Evolutionary conservation across 2,797 vertebrate genomes (phyloP).

Genomic region (Tadarida brasiliensis): DNA sequence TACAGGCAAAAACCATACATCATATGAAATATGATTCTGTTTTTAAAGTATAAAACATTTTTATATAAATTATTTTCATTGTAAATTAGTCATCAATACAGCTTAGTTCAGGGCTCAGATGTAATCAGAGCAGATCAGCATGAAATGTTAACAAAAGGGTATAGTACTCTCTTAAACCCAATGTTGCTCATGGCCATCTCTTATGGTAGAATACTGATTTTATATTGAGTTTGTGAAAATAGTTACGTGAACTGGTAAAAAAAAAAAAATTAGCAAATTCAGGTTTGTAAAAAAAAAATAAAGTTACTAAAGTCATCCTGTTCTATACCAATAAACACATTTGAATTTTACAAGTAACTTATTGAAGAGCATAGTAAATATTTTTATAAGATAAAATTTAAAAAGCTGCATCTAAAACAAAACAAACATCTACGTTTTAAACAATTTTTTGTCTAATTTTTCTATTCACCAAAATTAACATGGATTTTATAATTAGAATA

Average conservation of each 20-base stretch:
- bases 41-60: constrained; percentile 55
- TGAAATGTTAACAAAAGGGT: constrained; percentile 8
- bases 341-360: constrained; percentile 46
- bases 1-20: neutral
- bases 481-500: constrained; percentile 13
- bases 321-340: neutral
- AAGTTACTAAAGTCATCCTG: constrained; percentile 16
- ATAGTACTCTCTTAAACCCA: constrained; percentile 1
- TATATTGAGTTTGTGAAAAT: constrained; percentile 7
- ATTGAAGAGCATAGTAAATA: constrained; percentile 25
- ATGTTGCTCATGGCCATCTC: neutral
- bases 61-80: constrained; percentile 17
- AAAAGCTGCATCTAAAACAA: neutral
- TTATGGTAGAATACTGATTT: neutral
- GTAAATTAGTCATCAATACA: constrained; percentile 52
- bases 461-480: constrained; percentile 58
- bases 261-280: constrained; percentile 3
- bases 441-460: neutral
- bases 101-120: constrained; percentile 40
- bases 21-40: neutral
- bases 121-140: neutral
- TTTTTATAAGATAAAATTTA: neutral
- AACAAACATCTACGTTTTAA: constrained; percentile 28
- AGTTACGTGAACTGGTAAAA: neutral
- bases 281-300: constrained; percentile 35